Base-by-base conservation (phyloP, 1,140 invertebrate species). In the Caerostris extrusa region DNA sequence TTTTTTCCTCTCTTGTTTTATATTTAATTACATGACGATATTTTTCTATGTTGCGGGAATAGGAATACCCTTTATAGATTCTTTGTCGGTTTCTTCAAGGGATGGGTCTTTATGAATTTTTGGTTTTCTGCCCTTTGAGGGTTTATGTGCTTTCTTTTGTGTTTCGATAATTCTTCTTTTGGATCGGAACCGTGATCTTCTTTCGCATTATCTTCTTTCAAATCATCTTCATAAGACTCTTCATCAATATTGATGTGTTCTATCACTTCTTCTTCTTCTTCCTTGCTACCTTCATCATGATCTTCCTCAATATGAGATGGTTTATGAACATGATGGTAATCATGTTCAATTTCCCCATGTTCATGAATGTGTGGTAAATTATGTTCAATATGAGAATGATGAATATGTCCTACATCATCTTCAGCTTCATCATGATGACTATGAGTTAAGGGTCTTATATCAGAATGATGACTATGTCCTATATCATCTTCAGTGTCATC, bases 301-400 rank as follows among this genome's bases (percentile, higher is more conserved):
- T 81, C 53, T n/a, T 82, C 5, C n/a, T 60, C 19, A 3, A 53
- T 14, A 81, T 82, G 19, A 17, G 17, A 8, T 82, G 69, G 61
- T 3, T 71, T 64, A 69, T 81, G 90, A 91, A 81, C 14, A 19
- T 69, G 53, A 50, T 88, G 60, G 17, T 88, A 67, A 58, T 50
- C 34, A 53, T 88, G 58, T 6, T 10, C 14, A 85, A 12, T 56
- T 34, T 34, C 34, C 4, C 56, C 82, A 12, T 17, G 17, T 17
- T 85, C 14, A 85, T 57, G 82, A 85, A 34, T 17, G 56, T 14
- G 6, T 6, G 71, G n/a, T n/a, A 81, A 34, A 5, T 7, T 12
- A 82, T 82, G 77, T 82, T 53, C 83, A 50, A 88, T 88, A 64
- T 88, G 58, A 64, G 86, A 61, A n/a, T 88, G 53, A 85, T 85